Evolutionary conservation across 1,140 invertebrate genomes (phyloP).

Genomic region (Acromyrmex echinatior): DNA sequence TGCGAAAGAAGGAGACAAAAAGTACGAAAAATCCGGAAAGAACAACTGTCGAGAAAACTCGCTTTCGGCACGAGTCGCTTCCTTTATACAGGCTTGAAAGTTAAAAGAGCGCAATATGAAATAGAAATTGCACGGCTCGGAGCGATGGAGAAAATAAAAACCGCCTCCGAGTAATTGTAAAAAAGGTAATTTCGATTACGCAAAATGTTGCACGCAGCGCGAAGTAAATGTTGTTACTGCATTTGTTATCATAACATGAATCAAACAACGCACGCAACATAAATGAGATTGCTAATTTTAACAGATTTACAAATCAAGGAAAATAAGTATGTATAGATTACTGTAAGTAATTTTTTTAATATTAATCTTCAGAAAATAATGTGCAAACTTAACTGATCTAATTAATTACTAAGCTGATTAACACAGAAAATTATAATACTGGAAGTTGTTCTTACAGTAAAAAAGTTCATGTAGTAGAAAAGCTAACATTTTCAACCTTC

Average conservation of each 20-base stretch:
- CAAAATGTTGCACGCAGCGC: constrained; percentile 6
- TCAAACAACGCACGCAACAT: background rate
- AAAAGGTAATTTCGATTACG: constrained; percentile 15
- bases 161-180: background rate
- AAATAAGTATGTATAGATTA: background rate
- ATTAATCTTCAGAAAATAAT: constrained; percentile 18
- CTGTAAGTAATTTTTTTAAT: no score
- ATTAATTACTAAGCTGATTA: background rate
- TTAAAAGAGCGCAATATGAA: constrained; percentile 44
- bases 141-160: background rate
- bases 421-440: background rate
- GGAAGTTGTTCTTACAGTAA: background rate
- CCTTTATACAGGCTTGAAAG: constrained; percentile 58
- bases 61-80: constrained; percentile 24
- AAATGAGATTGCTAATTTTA: background rate
- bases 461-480: background rate
- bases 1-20: background rate
- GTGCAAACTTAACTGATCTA: background rate
- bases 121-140: constrained; percentile 28
- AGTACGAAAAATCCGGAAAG: constrained; percentile 45
- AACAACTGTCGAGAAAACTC: constrained; percentile 28
- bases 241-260: background rate
- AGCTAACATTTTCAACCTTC: background rate
- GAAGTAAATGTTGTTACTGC: constrained; percentile 11
- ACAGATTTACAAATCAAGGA: background rate